phyloP scores from a whole-genome alignment of 2,797 vertebrate species.

The Sternarchorhynchus goeldii region DNA sequence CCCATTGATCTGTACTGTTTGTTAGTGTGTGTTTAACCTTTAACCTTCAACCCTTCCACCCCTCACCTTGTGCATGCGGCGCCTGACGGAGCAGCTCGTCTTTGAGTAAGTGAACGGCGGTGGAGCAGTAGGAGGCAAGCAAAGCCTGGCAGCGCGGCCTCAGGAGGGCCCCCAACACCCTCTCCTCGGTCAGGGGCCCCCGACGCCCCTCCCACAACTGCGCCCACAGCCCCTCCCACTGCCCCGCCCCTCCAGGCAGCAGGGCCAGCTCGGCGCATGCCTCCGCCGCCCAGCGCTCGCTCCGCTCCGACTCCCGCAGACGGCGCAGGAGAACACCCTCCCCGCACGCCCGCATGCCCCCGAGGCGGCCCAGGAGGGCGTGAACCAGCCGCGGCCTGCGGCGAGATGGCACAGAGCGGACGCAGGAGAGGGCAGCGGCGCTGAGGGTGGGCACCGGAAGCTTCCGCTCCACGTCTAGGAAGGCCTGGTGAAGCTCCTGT shows the following conservation, averaged over 20 bases:
- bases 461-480: conserved; percentile 68
- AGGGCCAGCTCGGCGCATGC: conserved; percentile 76
- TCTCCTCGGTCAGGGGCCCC: conserved; percentile 80
- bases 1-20: no score
- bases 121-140: conserved; percentile 77
- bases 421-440: conserved; percentile 72
- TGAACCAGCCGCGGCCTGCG: conserved; percentile 79
- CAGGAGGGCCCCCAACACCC: conserved; percentile 81
- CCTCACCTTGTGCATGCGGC: conserved; percentile 75
- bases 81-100: conserved; percentile 73
- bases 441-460: conserved; percentile 62
- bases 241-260: no score
- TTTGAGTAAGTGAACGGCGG: conserved; percentile 77
- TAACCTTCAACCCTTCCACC: neutral
- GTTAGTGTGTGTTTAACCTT: neutral
- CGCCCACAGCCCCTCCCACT: conserved; percentile 75
- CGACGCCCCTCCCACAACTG: conserved; percentile 80
- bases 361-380: conserved; percentile 77
- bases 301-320: conserved; percentile 72
- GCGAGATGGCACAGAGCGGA: conserved; percentile 77
- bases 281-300: conserved; percentile 68
- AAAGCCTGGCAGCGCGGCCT: conserved; percentile 75
- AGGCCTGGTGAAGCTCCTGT: conserved; percentile 85
- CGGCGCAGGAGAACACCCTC: conserved; percentile 82
- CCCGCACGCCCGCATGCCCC: conserved; percentile 56